phyloP scores from a whole-genome alignment of 2,888 invertebrate genomes.

The Elgonia sp. region DNA sequence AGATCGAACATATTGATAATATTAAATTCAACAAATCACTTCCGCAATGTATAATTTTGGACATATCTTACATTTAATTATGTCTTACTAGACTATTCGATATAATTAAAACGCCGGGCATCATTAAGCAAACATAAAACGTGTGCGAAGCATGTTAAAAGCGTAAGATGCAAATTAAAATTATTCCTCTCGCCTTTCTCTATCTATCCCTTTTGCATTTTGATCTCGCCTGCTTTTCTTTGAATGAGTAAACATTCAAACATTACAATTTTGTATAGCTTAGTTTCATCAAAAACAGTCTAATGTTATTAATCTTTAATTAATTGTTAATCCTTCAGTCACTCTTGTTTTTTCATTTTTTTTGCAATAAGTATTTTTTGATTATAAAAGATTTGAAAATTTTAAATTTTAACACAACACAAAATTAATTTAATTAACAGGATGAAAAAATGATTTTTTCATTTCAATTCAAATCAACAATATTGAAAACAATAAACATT shows the following conservation, averaged over 20 bases:
- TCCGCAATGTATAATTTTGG: slow-evolving; percentile 14
- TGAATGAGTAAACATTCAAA: slow-evolving; percentile 60
- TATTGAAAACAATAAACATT: too few species aligned
- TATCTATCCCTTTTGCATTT: slow-evolving; percentile 54
- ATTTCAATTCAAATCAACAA: too few species aligned
- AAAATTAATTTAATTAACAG: too few species aligned
- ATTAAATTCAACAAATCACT: slow-evolving; percentile 37
- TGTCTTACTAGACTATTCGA: slow-evolving; percentile 79
- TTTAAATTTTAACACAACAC: too few species aligned
- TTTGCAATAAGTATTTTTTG: too few species aligned
- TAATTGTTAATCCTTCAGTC: slow-evolving; percentile 5
- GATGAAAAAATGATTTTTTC: too few species aligned
- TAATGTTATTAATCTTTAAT: too few species aligned
- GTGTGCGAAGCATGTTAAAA: slow-evolving; percentile 77
- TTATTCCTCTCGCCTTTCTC: slow-evolving; percentile 65
- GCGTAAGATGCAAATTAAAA: slow-evolving; percentile 76
- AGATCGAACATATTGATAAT: slow-evolving; percentile 9
- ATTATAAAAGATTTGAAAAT: too few species aligned
- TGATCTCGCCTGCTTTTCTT: slow-evolving; percentile 57
- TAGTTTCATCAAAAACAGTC: too few species aligned
- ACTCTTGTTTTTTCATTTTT: too few species aligned
- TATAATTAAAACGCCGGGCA: slow-evolving; percentile 83
- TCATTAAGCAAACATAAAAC: slow-evolving; percentile 83
- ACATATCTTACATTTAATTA: slow-evolving; percentile 81
- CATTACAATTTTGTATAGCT: too few species aligned